A percentile compares a stretch with the other conserved stretches of the same genome.
Evolutionary conservation across 2,888 invertebrate species (phyloP).

Genomic region (Choristoneura rosaceana): DNA sequence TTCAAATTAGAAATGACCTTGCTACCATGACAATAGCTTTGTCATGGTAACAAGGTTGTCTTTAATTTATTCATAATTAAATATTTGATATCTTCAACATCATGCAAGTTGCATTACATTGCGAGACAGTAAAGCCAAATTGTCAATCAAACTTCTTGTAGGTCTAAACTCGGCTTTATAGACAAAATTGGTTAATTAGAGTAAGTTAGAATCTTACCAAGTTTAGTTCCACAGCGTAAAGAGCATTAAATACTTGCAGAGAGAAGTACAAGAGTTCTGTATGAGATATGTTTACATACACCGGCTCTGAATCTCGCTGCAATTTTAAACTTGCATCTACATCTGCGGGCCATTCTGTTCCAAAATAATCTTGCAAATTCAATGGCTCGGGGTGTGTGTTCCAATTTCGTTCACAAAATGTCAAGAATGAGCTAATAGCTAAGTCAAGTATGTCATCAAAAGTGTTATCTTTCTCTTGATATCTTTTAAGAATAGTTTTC

Average conservation of each 20-base stretch:
- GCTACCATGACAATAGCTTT: no score
- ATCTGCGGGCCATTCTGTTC: constrained; percentile 71
- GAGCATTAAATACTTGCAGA: constrained; percentile 67
- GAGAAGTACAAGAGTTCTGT: constrained; percentile 81
- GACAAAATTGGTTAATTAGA: no score
- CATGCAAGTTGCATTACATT: no score
- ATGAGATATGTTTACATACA: constrained; percentile 87
- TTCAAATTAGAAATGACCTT: no score
- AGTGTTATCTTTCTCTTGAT: constrained; percentile 50
- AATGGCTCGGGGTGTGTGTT: constrained; percentile 87
- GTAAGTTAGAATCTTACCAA: constrained; percentile 61
- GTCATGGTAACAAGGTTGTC: no score
- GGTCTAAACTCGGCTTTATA: no score
- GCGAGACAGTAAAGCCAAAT: no score
- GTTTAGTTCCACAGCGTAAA: constrained; percentile 64
- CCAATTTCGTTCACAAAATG: constrained; percentile 93
- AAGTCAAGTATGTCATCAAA: constrained; percentile 78
- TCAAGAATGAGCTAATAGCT: constrained; percentile 88
- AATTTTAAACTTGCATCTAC: constrained; percentile 73
- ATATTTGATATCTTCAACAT: no score
- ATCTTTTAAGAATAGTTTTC: constrained; percentile 55
- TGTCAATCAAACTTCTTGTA: no score
- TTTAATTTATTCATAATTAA: no score
- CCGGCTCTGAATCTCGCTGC: constrained; percentile 87
- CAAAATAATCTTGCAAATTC: constrained; percentile 70